phyloP scores from a whole-genome alignment of 2,113 vertebrate genomes.

The Cryptoleucopteryx plumbea region DNA sequence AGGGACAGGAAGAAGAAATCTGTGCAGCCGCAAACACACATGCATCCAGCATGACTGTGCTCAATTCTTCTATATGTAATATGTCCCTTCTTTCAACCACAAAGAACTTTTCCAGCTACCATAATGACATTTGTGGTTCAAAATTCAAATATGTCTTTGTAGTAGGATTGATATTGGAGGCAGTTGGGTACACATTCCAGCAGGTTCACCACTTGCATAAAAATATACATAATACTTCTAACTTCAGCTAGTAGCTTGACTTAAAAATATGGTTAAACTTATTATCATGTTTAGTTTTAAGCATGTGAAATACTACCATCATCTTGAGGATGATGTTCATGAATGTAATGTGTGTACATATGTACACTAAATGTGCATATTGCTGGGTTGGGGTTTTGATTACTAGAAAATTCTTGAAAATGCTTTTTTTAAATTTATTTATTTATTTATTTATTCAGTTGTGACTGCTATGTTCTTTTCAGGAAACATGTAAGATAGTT shows the following conservation, averaged over 20 bases:
- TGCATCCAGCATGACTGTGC: background rate
- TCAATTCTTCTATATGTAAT: background rate
- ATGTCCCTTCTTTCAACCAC: background rate
- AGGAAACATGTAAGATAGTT: constrained; percentile 47
- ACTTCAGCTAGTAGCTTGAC: background rate
- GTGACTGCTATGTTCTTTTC: background rate
- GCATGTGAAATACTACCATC: background rate
- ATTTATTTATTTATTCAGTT: background rate
- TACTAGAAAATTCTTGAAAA: background rate
- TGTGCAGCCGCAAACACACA: background rate
- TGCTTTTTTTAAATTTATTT: background rate
- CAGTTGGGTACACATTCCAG: background rate
- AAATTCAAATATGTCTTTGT: background rate
- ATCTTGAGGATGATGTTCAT: background rate
- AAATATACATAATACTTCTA: background rate
- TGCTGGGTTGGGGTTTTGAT: background rate
- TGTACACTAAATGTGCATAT: background rate
- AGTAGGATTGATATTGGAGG: background rate
- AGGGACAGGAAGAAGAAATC: background rate
- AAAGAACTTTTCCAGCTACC: background rate
- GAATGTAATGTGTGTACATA: no score
- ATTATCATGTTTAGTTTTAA: background rate
- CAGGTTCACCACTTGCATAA: background rate
- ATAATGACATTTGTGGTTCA: background rate
- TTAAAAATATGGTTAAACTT: background rate